Evolutionary conservation across 2,888 invertebrate genomes (phyloP).

Genomic region (Mayetiola destructor): DNA sequence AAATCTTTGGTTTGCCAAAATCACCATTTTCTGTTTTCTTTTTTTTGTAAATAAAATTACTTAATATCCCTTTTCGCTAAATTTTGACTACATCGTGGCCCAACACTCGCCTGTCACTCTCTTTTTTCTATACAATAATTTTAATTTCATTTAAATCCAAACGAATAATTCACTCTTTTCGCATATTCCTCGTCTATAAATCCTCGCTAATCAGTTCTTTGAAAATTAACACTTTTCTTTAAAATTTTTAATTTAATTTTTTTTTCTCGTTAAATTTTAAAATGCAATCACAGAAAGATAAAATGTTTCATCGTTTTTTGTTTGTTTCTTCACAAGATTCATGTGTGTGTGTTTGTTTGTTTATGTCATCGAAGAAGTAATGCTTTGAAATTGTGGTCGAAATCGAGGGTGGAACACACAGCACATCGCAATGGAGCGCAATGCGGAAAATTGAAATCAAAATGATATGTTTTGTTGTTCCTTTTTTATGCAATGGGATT

Average conservation of each 20-base stretch:
- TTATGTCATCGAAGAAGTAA: not conserved
- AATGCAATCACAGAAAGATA: conserved; percentile 17
- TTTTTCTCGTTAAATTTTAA: conserved; percentile 13
- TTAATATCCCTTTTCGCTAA: conserved; percentile 4
- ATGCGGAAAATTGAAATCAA: not conserved
- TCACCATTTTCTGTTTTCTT: conserved; percentile 16
- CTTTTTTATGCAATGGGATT: no score
- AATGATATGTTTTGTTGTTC: conserved; percentile 6
- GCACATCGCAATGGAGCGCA: not conserved
- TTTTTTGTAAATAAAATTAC: conserved; percentile 13
- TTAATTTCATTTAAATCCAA: conserved; percentile 2
- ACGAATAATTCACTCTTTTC: not conserved
- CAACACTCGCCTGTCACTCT: no score
- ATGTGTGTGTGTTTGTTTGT: not conserved
- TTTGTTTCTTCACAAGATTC: not conserved
- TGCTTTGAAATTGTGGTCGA: not conserved
- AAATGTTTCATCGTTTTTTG: conserved; percentile 13
- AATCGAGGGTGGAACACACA: no score
- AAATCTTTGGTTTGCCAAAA: conserved; percentile 21
- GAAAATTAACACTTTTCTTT: conserved; percentile 19
- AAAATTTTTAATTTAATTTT: not conserved
- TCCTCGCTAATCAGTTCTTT: conserved; percentile 23
- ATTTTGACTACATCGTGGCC: not conserved
- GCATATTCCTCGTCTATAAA: conserved; percentile 15
- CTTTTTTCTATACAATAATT: not conserved